Evolutionary conservation across 2,888 invertebrate genomes (phyloP).

Genomic region (Hecatera dysodea): DNA sequence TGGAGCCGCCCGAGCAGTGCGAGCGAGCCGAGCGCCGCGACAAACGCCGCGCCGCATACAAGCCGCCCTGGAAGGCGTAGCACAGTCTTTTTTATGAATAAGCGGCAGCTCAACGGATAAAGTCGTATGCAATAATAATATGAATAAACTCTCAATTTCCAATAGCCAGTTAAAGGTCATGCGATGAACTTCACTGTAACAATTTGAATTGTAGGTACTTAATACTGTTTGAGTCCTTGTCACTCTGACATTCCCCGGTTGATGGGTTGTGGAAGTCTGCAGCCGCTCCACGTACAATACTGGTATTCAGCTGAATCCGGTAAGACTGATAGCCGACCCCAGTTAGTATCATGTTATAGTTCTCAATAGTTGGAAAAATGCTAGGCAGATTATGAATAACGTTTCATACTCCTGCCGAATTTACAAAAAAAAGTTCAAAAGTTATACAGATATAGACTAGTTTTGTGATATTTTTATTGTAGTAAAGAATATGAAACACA

Average conservation of each 20-base stretch:
- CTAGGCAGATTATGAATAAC: too few species aligned
- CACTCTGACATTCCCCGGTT: too few species aligned
- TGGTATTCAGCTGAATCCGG: too few species aligned
- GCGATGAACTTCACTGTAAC: not conserved
- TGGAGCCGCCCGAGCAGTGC: conserved; percentile 68
- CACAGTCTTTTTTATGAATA: not conserved
- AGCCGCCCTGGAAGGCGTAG: conserved; percentile 87
- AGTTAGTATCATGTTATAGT: too few species aligned
- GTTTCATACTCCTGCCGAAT: too few species aligned
- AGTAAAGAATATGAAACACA: conserved; percentile 25
- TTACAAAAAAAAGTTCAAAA: not conserved
- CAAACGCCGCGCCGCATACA: conserved; percentile 56
- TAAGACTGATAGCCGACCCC: too few species aligned
- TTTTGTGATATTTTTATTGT: conserved; percentile 23
- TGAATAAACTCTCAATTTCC: not conserved
- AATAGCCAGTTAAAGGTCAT: not conserved
- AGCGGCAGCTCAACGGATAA: not conserved
- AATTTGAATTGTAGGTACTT: not conserved
- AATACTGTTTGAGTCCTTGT: too few species aligned
- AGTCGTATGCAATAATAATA: not conserved
- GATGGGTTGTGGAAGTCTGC: too few species aligned
- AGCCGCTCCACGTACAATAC: too few species aligned
- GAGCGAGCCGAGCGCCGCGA: conserved; percentile 55
- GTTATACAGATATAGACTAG: not conserved
- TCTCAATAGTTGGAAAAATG: too few species aligned